Evolutionary conservation across 2,888 invertebrate genomes (phyloP).

Genomic region (Schizotus pectinicornis): DNA sequence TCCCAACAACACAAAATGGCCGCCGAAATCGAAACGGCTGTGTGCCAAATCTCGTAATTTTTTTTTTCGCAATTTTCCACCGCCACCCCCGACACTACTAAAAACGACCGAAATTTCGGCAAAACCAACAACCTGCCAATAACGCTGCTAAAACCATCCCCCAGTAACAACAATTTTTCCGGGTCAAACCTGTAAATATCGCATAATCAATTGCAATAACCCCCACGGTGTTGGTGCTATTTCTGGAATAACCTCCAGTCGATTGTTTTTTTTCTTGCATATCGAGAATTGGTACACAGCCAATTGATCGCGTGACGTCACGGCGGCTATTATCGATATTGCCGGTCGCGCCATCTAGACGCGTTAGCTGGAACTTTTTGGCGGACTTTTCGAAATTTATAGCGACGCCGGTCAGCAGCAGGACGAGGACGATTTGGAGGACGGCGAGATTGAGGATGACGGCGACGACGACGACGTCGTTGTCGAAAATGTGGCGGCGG

Average conservation of each 20-base stretch:
- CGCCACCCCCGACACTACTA: neutral
- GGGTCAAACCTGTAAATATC: no score
- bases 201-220: no score
- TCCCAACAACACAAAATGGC: slow-evolving; percentile 33
- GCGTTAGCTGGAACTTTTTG: neutral
- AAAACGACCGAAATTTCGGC: no score
- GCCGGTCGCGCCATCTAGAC: slow-evolving; percentile 3
- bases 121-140: no score
- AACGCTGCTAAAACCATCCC: no score
- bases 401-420: slow-evolving; percentile 11
- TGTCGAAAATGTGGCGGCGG: slow-evolving; percentile 41
- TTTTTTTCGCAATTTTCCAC: neutral
- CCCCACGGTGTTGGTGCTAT: slow-evolving; percentile 1
- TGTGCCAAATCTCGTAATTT: slow-evolving; percentile 35
- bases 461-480: slow-evolving; percentile 64
- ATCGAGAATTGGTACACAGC: slow-evolving; percentile 34
- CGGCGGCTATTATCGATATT: slow-evolving; percentile 15
- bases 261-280: neutral
- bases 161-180: no score
- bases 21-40: slow-evolving; percentile 33
- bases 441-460: slow-evolving; percentile 83
- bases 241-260: neutral
- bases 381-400: neutral
- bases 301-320: slow-evolving; percentile 32
- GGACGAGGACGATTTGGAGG: slow-evolving; percentile 68